Conservation (phyloP, 2,797 vertebrate species). For the Benthosema pterotum region DNA sequence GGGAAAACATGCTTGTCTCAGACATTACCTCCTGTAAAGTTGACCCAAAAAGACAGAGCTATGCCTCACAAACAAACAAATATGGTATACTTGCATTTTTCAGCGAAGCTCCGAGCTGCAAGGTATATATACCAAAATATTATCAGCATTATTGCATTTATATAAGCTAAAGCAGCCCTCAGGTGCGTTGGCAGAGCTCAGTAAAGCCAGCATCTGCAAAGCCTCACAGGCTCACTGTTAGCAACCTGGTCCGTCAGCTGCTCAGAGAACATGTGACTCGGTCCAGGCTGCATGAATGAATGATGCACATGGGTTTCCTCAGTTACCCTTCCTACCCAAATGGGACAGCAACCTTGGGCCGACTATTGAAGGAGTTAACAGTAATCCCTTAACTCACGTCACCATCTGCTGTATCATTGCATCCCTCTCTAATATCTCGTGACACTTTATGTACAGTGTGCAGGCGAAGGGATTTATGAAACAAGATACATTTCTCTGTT, state of each 20-base stretch:
- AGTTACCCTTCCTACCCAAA: slow-evolving; percentile 42
- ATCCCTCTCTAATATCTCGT: too few relatives aligned
- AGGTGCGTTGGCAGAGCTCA: slow-evolving; percentile 35
- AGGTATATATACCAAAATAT: slow-evolving; percentile 81
- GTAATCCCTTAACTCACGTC: slow-evolving; percentile 74
- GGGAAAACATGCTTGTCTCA: slow-evolving; percentile 3
- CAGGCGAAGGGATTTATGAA: too few relatives aligned
- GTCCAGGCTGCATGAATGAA: slow-evolving; percentile 26
- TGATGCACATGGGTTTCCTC: slow-evolving; percentile 27
- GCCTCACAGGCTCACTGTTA: slow-evolving; percentile 31
- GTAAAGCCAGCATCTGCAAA: slow-evolving; percentile 48
- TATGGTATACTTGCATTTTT: slow-evolving; percentile 76
- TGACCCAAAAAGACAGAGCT: slow-evolving; percentile 57
- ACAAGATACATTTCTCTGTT: too few relatives aligned
- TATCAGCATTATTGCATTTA: slow-evolving; percentile 81
- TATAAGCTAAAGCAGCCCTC: slow-evolving; percentile 49
- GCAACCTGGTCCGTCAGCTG: slow-evolving; percentile 43
- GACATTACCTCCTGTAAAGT: slow-evolving; percentile 29
- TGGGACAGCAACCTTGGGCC: slow-evolving; percentile 56
- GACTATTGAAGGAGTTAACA: slow-evolving; percentile 69
- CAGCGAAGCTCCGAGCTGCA: slow-evolving; percentile 70
- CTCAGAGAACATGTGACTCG: slow-evolving; percentile 65
- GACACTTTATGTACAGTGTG: too few relatives aligned
- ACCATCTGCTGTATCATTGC: slow-evolving; percentile 63
- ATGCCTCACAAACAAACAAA: slow-evolving; percentile 21